These are phyloP conservation scores for Lagopus leucura DNA, from an alignment of 2,113 vertebrate genomes.

Conservation along the genomic window DNA sequence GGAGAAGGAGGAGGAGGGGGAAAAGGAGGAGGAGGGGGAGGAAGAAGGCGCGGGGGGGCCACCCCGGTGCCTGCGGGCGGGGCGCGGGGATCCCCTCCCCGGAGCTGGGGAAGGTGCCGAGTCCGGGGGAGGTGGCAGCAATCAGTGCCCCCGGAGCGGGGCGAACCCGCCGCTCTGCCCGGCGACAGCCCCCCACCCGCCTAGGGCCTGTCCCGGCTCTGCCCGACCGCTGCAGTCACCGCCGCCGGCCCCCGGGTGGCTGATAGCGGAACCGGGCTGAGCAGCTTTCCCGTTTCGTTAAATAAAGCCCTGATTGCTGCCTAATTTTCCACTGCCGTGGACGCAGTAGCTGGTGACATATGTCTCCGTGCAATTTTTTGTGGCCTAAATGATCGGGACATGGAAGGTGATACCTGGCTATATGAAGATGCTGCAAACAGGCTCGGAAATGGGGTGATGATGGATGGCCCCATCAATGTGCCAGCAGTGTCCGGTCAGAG, in stretches of 20 bases:
- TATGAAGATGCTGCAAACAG: neutral
- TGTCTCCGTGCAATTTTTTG: neutral
- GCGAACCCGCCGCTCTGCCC: neutral
- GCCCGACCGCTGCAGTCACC: neutral
- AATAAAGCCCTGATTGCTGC: neutral
- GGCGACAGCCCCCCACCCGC: no score
- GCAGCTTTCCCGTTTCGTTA: neutral
- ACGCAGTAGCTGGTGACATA: neutral
- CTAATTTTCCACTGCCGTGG: neutral
- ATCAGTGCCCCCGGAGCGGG: neutral
- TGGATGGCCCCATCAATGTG: rapidly evolving
- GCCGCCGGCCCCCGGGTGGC: neutral
- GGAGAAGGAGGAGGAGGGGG: neutral
- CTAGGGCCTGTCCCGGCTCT: neutral
- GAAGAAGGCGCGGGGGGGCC: neutral
- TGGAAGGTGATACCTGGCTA: neutral
- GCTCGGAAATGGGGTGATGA: neutral
- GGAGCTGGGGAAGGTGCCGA: neutral
- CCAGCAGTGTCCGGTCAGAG: neutral
- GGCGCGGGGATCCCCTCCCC: neutral
- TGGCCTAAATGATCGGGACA: neutral
- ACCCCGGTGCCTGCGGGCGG: no score
- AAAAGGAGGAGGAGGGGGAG: no score
- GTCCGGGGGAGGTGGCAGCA: neutral
- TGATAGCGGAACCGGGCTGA: neutral